Base-by-base conservation (phyloP, 2,888 invertebrate species). In the Holacanthella duospinosa region DNA sequence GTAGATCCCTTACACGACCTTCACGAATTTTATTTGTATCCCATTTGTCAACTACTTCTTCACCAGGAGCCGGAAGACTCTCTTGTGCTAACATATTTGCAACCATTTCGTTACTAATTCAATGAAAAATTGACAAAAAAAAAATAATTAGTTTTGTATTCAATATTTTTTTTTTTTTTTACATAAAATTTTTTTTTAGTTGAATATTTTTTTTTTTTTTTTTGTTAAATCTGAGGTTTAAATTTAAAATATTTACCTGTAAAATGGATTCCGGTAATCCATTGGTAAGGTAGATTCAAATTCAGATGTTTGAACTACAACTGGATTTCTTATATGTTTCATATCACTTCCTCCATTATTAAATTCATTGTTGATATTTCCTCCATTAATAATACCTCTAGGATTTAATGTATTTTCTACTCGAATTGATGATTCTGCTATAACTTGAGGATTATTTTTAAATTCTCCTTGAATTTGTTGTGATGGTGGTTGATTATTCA, bases 11-110 rank as follows among this genome's bases (percentile, higher is more conserved):
- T 9, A 72, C 68, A 66, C 65, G 67, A 21, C 68, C 68, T 61
- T 68, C 63, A 29, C 65, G 66, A 56, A 72, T 72, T 62, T 71
- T 72, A 59, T 68, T 68, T 1, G 72, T 72, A 61, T 72, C 67
- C 71, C 72, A 71, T 27, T 70, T 59, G 4, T 48, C 19, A 9
- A 72, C 69, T 55, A 71, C 62, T 62, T 66, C 48, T 60, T 72
- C 72, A 24, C 71, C 72, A 58, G 68, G 67, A 57, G 66, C 56
- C 43, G 72, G 72, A 29, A 72, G 64, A 60, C 69, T 69, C 56
- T 68, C 68, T 57, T 69, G 67, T 19, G 72, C 72, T 36, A 72
- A 65, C 54, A 65, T 61, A 44, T 61, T 54, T 24, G 72, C 72
- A 29, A 66, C 61, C 43, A 64, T 61, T 55, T 65, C 60, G 24